phyloP scores from a whole-genome alignment of 1,140 invertebrate species.

The Temnothorax longispinosus region DNA sequence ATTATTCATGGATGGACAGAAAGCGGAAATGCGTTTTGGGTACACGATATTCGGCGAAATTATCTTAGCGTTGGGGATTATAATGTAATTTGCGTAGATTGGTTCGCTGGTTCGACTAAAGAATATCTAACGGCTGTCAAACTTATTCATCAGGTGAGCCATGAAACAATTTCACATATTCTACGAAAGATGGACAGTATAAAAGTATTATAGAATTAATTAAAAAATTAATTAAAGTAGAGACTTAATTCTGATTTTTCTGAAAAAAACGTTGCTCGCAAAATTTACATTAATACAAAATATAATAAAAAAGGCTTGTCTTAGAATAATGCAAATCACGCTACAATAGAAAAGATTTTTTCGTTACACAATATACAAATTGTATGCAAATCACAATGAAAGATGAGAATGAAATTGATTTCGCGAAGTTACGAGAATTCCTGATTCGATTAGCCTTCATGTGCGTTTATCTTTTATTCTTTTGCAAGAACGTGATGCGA shows the following conservation, averaged over 20 bases:
- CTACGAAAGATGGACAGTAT: conserved; percentile 76
- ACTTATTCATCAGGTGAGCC: conserved; percentile 84
- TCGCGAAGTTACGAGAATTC: not conserved
- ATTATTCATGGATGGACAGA: conserved; percentile 87
- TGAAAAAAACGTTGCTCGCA: not conserved
- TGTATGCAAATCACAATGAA: not conserved
- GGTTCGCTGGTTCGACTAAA: conserved; percentile 86
- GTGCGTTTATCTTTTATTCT: conserved; percentile 41
- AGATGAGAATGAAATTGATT: not conserved
- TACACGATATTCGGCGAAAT: conserved; percentile 83
- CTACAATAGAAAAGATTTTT: not conserved
- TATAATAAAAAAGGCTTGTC: not conserved
- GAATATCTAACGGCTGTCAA: conserved; percentile 84
- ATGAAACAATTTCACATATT: conserved; percentile 71
- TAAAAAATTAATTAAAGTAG: conserved; percentile 50
- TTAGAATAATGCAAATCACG: not conserved
- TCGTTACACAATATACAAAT: not conserved
- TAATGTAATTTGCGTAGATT: conserved; percentile 89
- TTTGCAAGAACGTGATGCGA: not conserved
- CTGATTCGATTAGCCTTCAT: not conserved
- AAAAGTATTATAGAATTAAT: no score
- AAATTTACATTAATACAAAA: not conserved
- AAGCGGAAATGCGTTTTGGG: conserved; percentile 78
- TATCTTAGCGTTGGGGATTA: conserved; percentile 86
- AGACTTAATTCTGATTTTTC: conserved; percentile 53